Conservation (phyloP, 1,140 invertebrate genomes). For the Agrilus planipennis region DNA sequence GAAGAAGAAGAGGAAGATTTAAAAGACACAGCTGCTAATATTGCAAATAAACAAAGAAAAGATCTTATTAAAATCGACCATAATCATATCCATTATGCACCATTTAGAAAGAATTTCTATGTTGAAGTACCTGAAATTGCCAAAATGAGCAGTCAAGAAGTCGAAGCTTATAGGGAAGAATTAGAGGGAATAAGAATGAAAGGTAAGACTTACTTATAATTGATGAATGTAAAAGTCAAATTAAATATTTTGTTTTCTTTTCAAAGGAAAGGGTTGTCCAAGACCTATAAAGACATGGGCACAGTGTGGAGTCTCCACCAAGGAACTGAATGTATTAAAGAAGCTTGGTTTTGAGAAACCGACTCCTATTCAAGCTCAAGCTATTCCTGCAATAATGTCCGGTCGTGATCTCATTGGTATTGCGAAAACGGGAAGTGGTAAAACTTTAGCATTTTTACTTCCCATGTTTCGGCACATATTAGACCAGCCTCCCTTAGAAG, state of each 20-base stretch:
- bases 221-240: neutral
- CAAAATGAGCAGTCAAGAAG: constrained; percentile 82
- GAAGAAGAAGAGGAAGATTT: constrained; percentile 94
- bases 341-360: constrained; percentile 92
- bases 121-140: constrained; percentile 76
- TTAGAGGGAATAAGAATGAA: constrained; percentile 77
- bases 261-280: constrained; percentile 47
- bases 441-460: constrained; percentile 94
- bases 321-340: constrained; percentile 89
- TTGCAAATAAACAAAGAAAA: constrained; percentile 79
- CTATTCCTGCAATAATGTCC: constrained; percentile 98
- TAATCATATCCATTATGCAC: constrained; percentile 65
- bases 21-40: constrained; percentile 78
- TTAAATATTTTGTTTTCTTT: constrained; percentile 46
- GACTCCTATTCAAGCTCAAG: constrained; percentile 97
- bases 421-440: constrained; percentile 98
- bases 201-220: constrained; percentile 42
- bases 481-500: constrained; percentile 85
- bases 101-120: constrained; percentile 94
- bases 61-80: constrained; percentile 86
- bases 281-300: constrained; percentile 72
- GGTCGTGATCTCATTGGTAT: constrained; percentile 96
- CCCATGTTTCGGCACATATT: constrained; percentile 98
- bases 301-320: constrained; percentile 95
- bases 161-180: constrained; percentile 73